Conservation (phyloP, 2,888 invertebrate genomes). For the Hyppa rectilinea region DNA sequence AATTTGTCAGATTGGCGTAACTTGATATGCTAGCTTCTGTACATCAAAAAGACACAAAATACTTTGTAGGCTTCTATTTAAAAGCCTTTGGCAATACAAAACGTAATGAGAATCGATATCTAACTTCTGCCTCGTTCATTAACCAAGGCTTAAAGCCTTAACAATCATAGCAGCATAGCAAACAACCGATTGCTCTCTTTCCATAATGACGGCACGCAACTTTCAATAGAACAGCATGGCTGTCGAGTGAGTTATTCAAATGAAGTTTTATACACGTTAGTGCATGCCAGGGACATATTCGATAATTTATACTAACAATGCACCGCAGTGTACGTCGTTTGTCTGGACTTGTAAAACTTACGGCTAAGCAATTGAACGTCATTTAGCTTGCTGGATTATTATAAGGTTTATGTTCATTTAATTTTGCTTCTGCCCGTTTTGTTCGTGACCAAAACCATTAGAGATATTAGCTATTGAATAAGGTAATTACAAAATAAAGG, state of each 20-base stretch:
- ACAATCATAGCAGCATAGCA: slow-evolving; percentile 52
- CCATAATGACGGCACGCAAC: slow-evolving; percentile 44
- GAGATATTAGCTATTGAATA: slow-evolving; percentile 10
- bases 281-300: slow-evolving; percentile 78
- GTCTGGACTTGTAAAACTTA: slow-evolving; percentile 51
- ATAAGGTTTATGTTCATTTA: slow-evolving; percentile 25
- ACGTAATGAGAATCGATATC: slow-evolving; percentile 31
- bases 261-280: slow-evolving; percentile 80
- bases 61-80: slow-evolving; percentile 19
- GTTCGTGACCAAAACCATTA: slow-evolving; percentile 12
- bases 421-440: slow-evolving; percentile 12
- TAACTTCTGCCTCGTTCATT: slow-evolving; percentile 47
- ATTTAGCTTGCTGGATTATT: slow-evolving; percentile 41
- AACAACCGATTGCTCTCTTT: slow-evolving; percentile 55
- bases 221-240: slow-evolving; percentile 64
- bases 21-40: no score
- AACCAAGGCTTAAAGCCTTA: slow-evolving; percentile 27
- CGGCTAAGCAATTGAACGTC: slow-evolving; percentile 44
- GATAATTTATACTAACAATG: slow-evolving; percentile 81
- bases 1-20: no score
- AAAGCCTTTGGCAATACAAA: slow-evolving; percentile 19
- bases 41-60: slow-evolving; percentile 15
- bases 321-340: slow-evolving; percentile 64
- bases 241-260: slow-evolving; percentile 79
- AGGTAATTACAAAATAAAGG: slow-evolving; percentile 9